A percentile compares a stretch with the other conserved stretches of the same genome.
phyloP scores from a whole-genome alignment of 2,113 vertebrate species.

The Sylvia atricapilla region DNA sequence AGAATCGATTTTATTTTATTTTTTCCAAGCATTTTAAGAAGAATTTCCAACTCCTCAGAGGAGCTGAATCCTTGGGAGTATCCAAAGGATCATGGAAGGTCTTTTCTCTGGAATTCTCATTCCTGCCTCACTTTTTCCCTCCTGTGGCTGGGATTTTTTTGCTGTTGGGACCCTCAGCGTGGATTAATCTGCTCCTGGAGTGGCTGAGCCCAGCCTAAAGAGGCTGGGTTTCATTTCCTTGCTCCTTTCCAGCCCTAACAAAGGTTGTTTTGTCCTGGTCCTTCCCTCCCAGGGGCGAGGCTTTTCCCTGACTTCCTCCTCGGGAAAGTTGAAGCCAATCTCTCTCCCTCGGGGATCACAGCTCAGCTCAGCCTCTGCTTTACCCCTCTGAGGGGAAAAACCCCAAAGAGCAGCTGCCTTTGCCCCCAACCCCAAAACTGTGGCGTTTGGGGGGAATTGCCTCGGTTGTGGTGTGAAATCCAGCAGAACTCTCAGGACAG shows the following conservation, averaged over 20 bases:
- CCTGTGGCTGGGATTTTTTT: background rate
- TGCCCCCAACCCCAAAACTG: background rate
- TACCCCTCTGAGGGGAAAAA: background rate
- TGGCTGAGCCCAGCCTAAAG: background rate
- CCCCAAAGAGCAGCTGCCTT: fast-evolving
- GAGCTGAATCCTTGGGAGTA: background rate
- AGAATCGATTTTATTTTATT: background rate
- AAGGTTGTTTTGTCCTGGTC: background rate
- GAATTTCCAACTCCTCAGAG: background rate
- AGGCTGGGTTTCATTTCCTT: background rate
- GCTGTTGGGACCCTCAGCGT: background rate
- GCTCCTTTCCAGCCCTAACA: background rate
- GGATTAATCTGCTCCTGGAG: background rate
- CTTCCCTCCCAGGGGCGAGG: background rate
- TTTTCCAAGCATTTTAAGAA: background rate
- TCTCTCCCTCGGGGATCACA: fast-evolving
- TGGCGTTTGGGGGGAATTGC: no score
- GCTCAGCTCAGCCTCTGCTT: background rate
- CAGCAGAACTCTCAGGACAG: fast-evolving
- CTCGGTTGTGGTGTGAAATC: background rate
- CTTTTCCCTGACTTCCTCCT: background rate
- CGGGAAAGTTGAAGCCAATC: background rate
- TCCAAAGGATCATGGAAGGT: fast-evolving
- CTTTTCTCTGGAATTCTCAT: background rate
- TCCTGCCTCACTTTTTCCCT: background rate